Base-by-base conservation (phyloP, 2,113 vertebrate species). In the Pica pica region DNA sequence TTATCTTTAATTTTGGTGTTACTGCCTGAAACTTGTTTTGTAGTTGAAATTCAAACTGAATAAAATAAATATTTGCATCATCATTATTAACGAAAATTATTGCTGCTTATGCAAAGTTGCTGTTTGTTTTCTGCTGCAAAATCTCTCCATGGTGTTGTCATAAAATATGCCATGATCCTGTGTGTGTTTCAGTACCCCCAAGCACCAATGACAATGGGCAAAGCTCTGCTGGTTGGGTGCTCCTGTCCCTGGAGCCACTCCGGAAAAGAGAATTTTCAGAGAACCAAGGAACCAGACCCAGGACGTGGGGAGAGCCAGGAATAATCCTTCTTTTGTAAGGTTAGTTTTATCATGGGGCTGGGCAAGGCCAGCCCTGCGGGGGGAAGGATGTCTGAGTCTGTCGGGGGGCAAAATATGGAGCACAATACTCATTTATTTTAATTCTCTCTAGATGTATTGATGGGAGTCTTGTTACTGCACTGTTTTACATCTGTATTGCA, bases 391-490 rank as follows among this genome's bases (percentile, higher is more conserved):
- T 37, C 78, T 12, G n/a, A 53, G 64, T 35, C 28, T 13, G 4
- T 16, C 0, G 0, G 1, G 10, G 15, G 65, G 20, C 17, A 41
- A 30, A 31, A 33, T 31, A 23, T 6, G 26, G 44, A 81, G n/a
- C 39, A 47, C 1, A 2, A 6, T 30, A 24, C 12, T 76, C 0
- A 0, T 39, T 73, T 37, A 13, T 70, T 89, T 9, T 9, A n/a
- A n/a, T 94, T 82, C 39, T 57, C 11, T 37, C 8, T 39, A 21
- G 9, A 14, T 1, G 0, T 59, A 30, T 59, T 78, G 57, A 13
- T 22, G 35, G 27, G 18, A 55, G 53, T 42, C 33, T 83, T 39
- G 27, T 44, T 50, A 37, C 21, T 77, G 64, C 82, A 4, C 57
- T 46, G 5, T 60, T 35, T 26, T n/a, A 64, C 35, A 20, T 59